Percentiles rank a stretch among this genome's conserved stretches.
phyloP scores from a whole-genome alignment of 2,113 vertebrate genomes.

The Morone chrysops region DNA sequence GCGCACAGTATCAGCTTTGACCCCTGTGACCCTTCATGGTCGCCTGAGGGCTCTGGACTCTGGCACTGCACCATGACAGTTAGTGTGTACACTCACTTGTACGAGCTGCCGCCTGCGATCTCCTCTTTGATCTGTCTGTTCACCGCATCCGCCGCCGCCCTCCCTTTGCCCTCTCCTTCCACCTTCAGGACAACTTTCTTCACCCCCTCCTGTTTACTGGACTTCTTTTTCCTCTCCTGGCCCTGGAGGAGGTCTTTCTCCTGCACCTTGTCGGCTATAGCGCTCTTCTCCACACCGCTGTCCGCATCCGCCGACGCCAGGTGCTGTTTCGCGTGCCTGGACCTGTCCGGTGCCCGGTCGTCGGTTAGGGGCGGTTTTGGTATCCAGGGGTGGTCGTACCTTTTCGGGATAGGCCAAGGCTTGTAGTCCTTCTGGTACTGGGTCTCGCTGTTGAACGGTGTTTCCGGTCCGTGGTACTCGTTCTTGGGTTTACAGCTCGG shows the following conservation, averaged over 20 bases:
- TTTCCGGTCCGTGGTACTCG: slow-evolving; percentile 93
- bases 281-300: slow-evolving; percentile 84
- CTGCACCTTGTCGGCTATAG: slow-evolving; percentile 82
- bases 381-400: slow-evolving; percentile 96
- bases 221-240: slow-evolving; percentile 71
- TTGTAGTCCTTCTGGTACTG: slow-evolving; percentile 99
- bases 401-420: slow-evolving; percentile 93
- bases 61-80: background rate
- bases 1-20: background rate
- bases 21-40: background rate
- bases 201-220: slow-evolving; percentile 61
- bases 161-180: slow-evolving; percentile 81
- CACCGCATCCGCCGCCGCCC: slow-evolving; percentile 89
- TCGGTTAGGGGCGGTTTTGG: slow-evolving; percentile 84
- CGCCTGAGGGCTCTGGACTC: background rate
- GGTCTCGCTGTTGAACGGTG: slow-evolving; percentile 92
- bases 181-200: slow-evolving; percentile 69
- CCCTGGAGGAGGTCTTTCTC: slow-evolving; percentile 82
- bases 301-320: slow-evolving; percentile 61
- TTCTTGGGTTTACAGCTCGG: slow-evolving; percentile 94
- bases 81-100: slow-evolving; percentile 86
- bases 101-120: slow-evolving; percentile 86
- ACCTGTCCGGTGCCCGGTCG: slow-evolving; percentile 61
- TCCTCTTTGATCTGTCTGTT: slow-evolving; percentile 95
- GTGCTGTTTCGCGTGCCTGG: slow-evolving; percentile 59